A percentile compares a stretch with the other conserved stretches of the same genome.
Evolutionary conservation across 1,140 invertebrate genomes (phyloP).

Genomic region (Oryzaephilus surinamensis): DNA sequence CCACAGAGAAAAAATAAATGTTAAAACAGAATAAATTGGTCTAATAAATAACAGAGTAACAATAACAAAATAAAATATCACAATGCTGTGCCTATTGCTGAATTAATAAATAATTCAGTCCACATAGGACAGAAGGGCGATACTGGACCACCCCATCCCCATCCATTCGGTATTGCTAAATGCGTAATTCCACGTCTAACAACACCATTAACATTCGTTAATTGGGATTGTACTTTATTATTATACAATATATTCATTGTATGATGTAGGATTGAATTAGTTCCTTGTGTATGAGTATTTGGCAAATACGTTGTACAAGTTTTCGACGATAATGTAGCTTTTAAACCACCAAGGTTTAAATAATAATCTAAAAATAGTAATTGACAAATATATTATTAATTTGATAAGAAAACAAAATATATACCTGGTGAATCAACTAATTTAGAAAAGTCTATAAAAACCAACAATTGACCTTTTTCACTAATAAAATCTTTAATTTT

Average conservation of each 20-base stretch:
- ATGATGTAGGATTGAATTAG: conserved; percentile 7
- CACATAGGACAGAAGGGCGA: conserved; percentile 63
- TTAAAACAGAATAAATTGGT: conserved; percentile 1
- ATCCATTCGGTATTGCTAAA: conserved; percentile 68
- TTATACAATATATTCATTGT: conserved; percentile 27
- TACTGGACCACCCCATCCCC: conserved; percentile 67
- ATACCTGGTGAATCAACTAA: conserved; percentile 16
- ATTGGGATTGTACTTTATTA: conserved; percentile 12
- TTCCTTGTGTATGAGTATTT: conserved; percentile 9
- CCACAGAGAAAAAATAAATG: not conserved
- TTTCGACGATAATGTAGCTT: conserved; percentile 22
- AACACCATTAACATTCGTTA: conserved; percentile 48
- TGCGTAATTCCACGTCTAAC: conserved; percentile 58
- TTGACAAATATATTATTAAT: not conserved
- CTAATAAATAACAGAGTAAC: not conserved
- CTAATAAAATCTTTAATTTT: conserved; percentile 20
- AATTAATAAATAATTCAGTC: conserved; percentile 40
- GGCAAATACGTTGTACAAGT: conserved; percentile 23
- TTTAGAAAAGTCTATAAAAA: conserved; percentile 25
- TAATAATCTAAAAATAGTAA: conserved; percentile 14
- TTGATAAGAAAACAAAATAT: not conserved
- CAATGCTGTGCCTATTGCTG: conserved; percentile 17
- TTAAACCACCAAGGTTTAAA: conserved; percentile 17
- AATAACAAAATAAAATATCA: conserved; percentile 23
- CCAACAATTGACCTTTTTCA: conserved; percentile 17